Conservation (phyloP, 2,113 vertebrate genomes). For the Tachysurus fulvidraco region DNA sequence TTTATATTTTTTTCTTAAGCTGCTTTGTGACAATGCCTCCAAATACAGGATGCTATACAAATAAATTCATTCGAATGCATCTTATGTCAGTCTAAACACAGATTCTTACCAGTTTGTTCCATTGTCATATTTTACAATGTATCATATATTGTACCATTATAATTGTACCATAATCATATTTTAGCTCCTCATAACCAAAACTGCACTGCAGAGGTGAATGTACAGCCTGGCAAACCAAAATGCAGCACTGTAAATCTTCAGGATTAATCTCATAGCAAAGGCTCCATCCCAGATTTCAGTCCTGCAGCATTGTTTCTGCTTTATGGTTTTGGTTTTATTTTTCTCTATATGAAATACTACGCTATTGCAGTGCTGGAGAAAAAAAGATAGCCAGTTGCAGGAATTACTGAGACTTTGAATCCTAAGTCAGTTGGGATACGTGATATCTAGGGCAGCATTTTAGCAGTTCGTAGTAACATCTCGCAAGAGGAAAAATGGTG, state of each 20-base stretch:
- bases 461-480: neutral
- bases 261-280: slow-evolving; percentile 10
- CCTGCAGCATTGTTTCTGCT: slow-evolving; percentile 23
- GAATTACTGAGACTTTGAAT: neutral
- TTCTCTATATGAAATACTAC: neutral
- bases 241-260: neutral
- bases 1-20: too few relatives aligned
- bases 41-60: too few relatives aligned
- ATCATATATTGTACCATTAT: neutral
- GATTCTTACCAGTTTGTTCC: neutral
- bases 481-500: neutral
- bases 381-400: neutral
- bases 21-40: too few relatives aligned
- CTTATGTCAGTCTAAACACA: neutral
- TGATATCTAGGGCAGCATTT: slow-evolving; percentile 6
- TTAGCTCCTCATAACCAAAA: neutral
- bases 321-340: slow-evolving; percentile 6
- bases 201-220: neutral
- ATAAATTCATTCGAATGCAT: neutral
- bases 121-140: too few relatives aligned
- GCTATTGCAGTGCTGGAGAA: neutral
- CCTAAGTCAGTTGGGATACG: neutral
- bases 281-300: neutral
- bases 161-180: neutral
- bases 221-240: neutral